Conservation (phyloP, 2,888 invertebrate species). For the Microctonus aethiopoides region DNA sequence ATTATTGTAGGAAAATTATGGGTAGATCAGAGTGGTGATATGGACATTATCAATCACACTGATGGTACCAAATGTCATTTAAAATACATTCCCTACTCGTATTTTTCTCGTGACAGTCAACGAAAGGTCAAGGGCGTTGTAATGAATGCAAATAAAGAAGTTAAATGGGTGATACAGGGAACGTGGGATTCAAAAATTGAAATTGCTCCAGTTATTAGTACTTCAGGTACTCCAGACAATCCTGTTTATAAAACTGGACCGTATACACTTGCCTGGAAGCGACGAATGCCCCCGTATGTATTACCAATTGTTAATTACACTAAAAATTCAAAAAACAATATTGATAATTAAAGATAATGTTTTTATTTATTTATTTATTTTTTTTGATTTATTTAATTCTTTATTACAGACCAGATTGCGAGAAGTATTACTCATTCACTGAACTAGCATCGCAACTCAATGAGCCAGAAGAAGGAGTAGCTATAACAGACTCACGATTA, state of each 20-base stretch:
- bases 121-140: constrained; percentile 87
- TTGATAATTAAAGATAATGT: not conserved
- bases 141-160: constrained; percentile 79
- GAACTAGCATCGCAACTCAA: constrained; percentile 95
- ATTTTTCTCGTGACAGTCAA: constrained; percentile 96
- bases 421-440: constrained; percentile 93
- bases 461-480: constrained; percentile 90
- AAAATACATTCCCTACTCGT: constrained; percentile 98
- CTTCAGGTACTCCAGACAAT: constrained; percentile 77
- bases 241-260: constrained; percentile 94
- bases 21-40: constrained; percentile 99
- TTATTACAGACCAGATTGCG: constrained; percentile 71
- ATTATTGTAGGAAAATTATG: constrained; percentile 99
- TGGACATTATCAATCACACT: constrained; percentile 93
- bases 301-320: not conserved
- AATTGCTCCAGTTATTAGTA: constrained; percentile 86
- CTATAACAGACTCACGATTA: constrained; percentile 92
- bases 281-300: constrained; percentile 78
- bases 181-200: constrained; percentile 98
- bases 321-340: not conserved
- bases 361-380: constrained; percentile 3
- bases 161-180: constrained; percentile 80
- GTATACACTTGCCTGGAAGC: constrained; percentile 87
- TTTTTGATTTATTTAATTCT: no score
- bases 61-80: constrained; percentile 94